These are phyloP conservation scores for Cancer borealis DNA, from an alignment of 2,888 invertebrate species.

Conservation along the genomic window DNA sequence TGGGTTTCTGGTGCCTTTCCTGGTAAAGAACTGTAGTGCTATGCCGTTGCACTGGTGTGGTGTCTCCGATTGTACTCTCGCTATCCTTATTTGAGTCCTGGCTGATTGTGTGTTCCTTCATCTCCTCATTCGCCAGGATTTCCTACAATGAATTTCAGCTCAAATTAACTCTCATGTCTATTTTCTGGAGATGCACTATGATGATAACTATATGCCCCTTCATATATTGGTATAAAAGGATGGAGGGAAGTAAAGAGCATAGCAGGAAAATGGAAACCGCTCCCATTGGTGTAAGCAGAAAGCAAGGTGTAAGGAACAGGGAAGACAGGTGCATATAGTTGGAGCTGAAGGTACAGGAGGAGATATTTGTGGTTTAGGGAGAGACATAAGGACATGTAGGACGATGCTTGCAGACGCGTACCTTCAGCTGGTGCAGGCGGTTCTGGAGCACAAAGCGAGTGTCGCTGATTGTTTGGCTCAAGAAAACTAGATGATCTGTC, in stretches of 20 bases:
- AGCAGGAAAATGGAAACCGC: conserved; percentile 51
- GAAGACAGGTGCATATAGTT: conserved; percentile 34
- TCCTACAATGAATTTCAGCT: conserved; percentile 75
- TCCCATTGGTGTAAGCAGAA: conserved; percentile 15
- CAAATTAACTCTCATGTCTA: conserved; percentile 58
- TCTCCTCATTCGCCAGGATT: conserved; percentile 74
- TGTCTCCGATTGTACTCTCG: conserved; percentile 59
- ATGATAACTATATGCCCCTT: conserved; percentile 63
- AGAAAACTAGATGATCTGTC: conserved; percentile 73
- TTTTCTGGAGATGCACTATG: conserved; percentile 60
- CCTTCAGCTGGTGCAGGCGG: conserved; percentile 76
- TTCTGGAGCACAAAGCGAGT: conserved; percentile 76
- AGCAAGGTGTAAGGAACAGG: conserved; percentile 48
- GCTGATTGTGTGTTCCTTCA: conserved; percentile 54
- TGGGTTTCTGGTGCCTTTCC: background rate
- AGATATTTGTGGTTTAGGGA: conserved; percentile 45
- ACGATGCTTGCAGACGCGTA: conserved; percentile 74
- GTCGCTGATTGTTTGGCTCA: conserved; percentile 76
- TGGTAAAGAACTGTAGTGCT: background rate
- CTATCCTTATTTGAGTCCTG: conserved; percentile 53
- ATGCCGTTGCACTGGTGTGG: conserved; percentile 48
- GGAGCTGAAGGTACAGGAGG: conserved; percentile 31
- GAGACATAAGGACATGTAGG: conserved; percentile 74
- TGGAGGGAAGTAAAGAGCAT: conserved; percentile 32
- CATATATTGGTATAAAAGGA: conserved; percentile 51